These are phyloP conservation scores for Telmatochromis bifrenatus DNA, from an alignment of 2,113 vertebrate species.

Conservation along the genomic window DNA sequence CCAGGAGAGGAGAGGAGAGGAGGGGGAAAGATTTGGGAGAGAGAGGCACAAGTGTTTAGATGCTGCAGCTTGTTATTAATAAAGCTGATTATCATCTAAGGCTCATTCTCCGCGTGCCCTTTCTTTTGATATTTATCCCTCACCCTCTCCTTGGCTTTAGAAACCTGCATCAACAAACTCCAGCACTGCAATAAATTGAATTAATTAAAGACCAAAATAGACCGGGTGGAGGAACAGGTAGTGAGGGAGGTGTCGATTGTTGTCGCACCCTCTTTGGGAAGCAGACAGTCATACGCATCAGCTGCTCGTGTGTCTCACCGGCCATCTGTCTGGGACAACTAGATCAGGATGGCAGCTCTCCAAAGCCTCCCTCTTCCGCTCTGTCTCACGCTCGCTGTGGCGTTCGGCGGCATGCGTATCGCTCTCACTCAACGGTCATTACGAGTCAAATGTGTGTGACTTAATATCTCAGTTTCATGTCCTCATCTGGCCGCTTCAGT, in stretches of 20 bases:
- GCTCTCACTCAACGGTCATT: slow-evolving; percentile 4
- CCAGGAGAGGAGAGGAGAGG: background rate
- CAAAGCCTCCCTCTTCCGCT: background rate
- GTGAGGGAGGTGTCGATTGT: background rate
- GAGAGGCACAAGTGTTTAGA: background rate
- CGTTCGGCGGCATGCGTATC: background rate
- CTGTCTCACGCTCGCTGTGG: background rate
- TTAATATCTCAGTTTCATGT: background rate
- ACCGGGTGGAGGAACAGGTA: background rate
- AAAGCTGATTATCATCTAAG: slow-evolving; percentile 24
- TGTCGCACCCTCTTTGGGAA: background rate
- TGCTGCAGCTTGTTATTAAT: slow-evolving; percentile 21
- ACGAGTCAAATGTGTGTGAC: slow-evolving; percentile 4
- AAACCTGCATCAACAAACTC: background rate
- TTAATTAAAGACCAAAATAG: slow-evolving; percentile 8
- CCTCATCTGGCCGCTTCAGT: background rate
- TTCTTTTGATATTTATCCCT: slow-evolving; percentile 26
- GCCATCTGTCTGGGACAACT: slow-evolving; percentile 48
- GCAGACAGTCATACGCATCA: slow-evolving; percentile 16
- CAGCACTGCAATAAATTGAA: background rate
- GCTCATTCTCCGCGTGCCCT: slow-evolving; percentile 7
- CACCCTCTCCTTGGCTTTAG: background rate
- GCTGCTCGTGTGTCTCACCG: slow-evolving; percentile 18
- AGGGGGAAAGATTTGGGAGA: background rate
- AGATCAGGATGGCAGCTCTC: slow-evolving; percentile 26